phyloP scores from a whole-genome alignment of 1,140 invertebrate species.

The Bombus polaris region DNA sequence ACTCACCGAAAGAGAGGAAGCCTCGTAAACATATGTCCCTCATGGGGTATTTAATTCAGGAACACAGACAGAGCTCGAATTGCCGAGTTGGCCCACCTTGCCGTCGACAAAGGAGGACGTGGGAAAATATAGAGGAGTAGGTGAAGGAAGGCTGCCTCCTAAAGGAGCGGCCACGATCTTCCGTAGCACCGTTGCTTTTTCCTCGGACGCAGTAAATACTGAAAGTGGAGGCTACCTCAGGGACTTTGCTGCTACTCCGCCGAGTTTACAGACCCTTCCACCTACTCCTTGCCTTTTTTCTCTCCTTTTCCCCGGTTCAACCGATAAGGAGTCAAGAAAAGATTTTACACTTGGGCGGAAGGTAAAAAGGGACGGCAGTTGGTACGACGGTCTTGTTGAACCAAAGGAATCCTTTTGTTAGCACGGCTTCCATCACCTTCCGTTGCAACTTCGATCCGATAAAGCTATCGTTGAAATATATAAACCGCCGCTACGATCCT shows the following conservation, averaged over 20 bases:
- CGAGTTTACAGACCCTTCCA: constrained; percentile 62
- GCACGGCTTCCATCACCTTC: constrained; percentile 51
- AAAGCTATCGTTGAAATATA: neutral
- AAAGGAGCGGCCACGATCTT: constrained; percentile 56
- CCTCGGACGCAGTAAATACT: constrained; percentile 66
- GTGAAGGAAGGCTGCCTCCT: constrained; percentile 43
- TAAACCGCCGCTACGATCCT: neutral
- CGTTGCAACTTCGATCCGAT: constrained; percentile 23
- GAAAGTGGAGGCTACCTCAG: constrained; percentile 61
- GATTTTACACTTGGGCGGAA: constrained; percentile 65
- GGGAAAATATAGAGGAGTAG: constrained; percentile 39
- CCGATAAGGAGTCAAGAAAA: constrained; percentile 67
- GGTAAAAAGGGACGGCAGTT: constrained; percentile 44
- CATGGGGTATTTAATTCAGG: constrained; percentile 63
- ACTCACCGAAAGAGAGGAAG: neutral
- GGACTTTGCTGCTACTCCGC: constrained; percentile 61
- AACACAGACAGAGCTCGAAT: constrained; percentile 45
- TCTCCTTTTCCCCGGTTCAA: neutral
- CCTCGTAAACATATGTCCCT: constrained; percentile 54
- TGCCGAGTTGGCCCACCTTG: constrained; percentile 36
- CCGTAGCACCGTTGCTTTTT: constrained; percentile 58
- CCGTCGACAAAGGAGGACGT: neutral
- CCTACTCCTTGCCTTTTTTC: constrained; percentile 26
- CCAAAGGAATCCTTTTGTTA: constrained; percentile 65
- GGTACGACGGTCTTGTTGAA: constrained; percentile 59